Base-by-base conservation (phyloP, 2,113 vertebrate genomes). In the Dicaeum eximium region DNA sequence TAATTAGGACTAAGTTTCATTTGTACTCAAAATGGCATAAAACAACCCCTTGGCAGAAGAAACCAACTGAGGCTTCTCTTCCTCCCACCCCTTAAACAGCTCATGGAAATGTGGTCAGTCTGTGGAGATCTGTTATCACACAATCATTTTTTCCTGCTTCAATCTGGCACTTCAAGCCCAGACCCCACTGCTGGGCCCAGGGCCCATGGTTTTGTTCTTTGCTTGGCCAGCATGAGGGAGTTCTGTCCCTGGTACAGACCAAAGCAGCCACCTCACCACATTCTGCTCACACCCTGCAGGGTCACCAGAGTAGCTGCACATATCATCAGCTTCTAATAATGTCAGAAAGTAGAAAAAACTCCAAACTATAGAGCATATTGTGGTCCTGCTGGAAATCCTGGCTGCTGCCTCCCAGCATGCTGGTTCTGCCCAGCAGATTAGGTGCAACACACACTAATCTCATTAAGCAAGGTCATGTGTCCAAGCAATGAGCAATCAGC, bases 401-500 rank as follows among this genome's bases (percentile, higher is more conserved):
- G 40, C 66, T 86, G 18, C n/a, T 48, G 66, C 45, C 64, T 75
- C 42, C 27, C 62, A 77, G 66, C 66, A 54, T 4, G 11, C 56
- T 33, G 50, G 54, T 51, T 84, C 87, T 67, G 70, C 57, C 60
- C 69, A 56, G 80, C 9, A 92, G 89, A 80, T 91, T 44, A 90
- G 79, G 62, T 53, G 48, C 79, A 69, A 84, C 42, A 66, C 71
- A 50, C 56, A 10, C 71, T 92, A 58, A 91, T 94, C 94, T 80
- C 18, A 4, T 90, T 88, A 96, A 83, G 90, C n/a, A 82, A 91
- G 84, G 85, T 95, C 93, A 94, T 85, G 79, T 92, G 81, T 38
- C 74, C 90, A 94, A 90, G 75, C 2, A 4, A 93, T 88, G 94
- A 95, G 94, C 96, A 86, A 96, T 83, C 89, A 30, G 89, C 93